phyloP scores from a whole-genome alignment of 1,140 invertebrate genomes.

The Lysiphlebus fabarum region DNA sequence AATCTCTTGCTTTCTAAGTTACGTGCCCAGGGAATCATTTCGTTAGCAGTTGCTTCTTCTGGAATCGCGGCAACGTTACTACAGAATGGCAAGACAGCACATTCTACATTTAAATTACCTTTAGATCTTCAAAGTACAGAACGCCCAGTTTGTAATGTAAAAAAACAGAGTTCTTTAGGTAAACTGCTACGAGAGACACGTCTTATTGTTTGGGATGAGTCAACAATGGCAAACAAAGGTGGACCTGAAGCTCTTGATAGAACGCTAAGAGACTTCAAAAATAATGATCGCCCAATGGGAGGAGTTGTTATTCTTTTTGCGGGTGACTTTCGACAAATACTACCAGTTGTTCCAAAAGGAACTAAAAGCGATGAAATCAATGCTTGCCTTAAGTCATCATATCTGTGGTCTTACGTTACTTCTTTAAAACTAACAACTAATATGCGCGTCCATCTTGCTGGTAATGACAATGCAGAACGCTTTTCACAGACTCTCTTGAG shows the following conservation, averaged over 20 bases:
- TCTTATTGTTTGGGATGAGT: constrained; percentile 31
- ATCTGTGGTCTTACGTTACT: constrained; percentile 37
- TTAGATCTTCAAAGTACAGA: constrained; percentile 5
- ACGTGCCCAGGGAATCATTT: constrained; percentile 32
- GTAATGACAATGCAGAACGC: constrained; percentile 39
- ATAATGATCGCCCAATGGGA: constrained; percentile 29
- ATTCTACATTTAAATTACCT: constrained; percentile 44
- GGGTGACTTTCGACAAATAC: constrained; percentile 53
- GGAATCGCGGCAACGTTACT: constrained; percentile 53
- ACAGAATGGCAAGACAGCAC: constrained; percentile 43
- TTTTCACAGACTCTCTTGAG: constrained; percentile 43
- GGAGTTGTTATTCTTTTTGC: constrained; percentile 36
- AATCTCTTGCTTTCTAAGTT: constrained; percentile 32
- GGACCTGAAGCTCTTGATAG: constrained; percentile 31
- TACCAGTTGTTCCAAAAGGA: constrained; percentile 48
- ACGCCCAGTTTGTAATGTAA: constrained; percentile 16
- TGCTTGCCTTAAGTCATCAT: constrained; percentile 40
- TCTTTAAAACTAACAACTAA: constrained; percentile 46
- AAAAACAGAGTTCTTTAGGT: background rate
- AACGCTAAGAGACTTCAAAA: constrained; percentile 35
- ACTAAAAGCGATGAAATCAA: constrained; percentile 35
- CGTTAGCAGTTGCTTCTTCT: constrained; percentile 46
- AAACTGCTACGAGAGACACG: background rate
- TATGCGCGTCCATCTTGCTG: constrained; percentile 46
- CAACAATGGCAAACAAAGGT: constrained; percentile 35